phyloP scores from a whole-genome alignment of 92 coral and sea anemone genomes.

The Virgularia gustaviana region DNA sequence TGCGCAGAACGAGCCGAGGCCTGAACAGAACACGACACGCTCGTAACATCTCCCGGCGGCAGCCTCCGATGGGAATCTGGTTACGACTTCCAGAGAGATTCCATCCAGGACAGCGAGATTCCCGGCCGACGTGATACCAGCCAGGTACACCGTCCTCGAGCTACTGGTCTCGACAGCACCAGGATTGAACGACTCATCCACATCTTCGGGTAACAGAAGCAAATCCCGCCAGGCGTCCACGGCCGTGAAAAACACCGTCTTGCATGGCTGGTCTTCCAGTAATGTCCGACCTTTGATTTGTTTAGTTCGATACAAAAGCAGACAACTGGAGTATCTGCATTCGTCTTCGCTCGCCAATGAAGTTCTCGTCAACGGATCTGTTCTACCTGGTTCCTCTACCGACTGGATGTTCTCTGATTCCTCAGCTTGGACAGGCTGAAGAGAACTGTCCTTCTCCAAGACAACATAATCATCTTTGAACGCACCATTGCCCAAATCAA shows the following conservation, averaged over 20 bases:
- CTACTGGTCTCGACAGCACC: neutral
- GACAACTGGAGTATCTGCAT: neutral
- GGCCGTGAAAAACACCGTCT: neutral
- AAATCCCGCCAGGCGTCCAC: constrained; percentile 1
- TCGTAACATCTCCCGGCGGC: constrained; percentile 30
- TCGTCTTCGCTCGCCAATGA: neutral
- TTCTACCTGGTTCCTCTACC: no score
- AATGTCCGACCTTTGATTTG: constrained; percentile 13
- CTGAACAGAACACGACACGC: constrained; percentile 77
- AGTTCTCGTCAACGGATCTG: no score
- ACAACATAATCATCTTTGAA: no score
- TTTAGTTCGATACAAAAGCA: constrained; percentile 20
- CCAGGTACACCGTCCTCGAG: neutral
- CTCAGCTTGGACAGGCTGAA: no score
- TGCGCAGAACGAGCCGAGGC: constrained; percentile 82
- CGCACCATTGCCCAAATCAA: no score
- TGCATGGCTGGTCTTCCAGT: constrained; percentile 1
- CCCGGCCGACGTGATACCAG: constrained; percentile 51
- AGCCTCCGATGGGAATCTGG: constrained; percentile 55
- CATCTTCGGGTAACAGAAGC: constrained; percentile 30
- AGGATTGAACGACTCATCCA: constrained; percentile 25
- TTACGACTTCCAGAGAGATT: constrained; percentile 51
- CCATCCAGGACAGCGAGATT: constrained; percentile 65
- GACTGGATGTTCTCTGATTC: no score
- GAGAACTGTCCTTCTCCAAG: no score